Conservation (phyloP, 2,888 invertebrate genomes). For the Clitarchus hookeri region DNA sequence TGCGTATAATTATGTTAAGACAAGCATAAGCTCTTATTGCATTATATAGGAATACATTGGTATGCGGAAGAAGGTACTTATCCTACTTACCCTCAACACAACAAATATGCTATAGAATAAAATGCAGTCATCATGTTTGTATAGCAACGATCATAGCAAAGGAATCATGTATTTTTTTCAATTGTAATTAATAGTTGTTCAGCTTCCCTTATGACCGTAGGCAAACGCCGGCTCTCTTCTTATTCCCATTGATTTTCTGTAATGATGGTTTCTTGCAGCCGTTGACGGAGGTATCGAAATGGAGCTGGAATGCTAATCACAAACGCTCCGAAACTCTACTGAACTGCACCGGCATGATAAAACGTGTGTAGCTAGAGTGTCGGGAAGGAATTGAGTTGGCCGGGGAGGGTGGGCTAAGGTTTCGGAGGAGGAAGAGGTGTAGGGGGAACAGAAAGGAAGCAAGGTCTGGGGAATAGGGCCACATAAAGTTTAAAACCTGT, state of each 20-base stretch:
- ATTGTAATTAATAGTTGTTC: too few species aligned
- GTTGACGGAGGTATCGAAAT: neutral
- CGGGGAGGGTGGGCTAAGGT: neutral
- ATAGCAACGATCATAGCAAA: too few species aligned
- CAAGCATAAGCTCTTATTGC: too few species aligned
- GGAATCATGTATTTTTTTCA: too few species aligned
- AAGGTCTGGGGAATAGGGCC: conserved; percentile 3
- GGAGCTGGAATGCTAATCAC: conserved; percentile 16
- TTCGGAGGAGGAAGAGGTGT: neutral
- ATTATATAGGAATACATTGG: too few species aligned
- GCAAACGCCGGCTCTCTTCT: too few species aligned
- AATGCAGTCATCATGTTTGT: too few species aligned
- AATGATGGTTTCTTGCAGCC: neutral
- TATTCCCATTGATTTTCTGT: neutral
- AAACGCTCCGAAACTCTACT: conserved; percentile 22
- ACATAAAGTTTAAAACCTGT: conserved; percentile 25
- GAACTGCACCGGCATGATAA: conserved; percentile 19
- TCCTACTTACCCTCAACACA: too few species aligned
- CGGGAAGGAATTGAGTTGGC: neutral
- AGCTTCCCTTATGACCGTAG: too few species aligned
- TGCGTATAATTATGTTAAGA: too few species aligned
- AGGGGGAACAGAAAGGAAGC: neutral
- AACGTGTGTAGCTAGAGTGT: conserved; percentile 12
- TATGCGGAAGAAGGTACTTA: too few species aligned
- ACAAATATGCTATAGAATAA: too few species aligned